Conservation (phyloP, 2,797 vertebrate species). For the Taenioides sp. region DNA sequence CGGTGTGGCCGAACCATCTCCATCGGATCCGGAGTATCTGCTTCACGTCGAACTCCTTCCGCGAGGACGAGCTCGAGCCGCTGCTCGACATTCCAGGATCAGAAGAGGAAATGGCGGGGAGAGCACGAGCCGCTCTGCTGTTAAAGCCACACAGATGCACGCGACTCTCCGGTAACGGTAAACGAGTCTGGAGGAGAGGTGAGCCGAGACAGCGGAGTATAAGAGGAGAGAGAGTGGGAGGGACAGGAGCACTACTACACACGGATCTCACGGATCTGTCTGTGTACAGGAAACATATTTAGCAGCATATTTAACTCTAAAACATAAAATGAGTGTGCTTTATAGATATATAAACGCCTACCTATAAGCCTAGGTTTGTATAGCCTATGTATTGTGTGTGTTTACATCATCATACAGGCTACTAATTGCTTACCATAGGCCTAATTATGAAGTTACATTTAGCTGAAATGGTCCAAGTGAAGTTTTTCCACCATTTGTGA, state of each 20-base stretch:
- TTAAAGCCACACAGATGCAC: constrained; percentile 52
- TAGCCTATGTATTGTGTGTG: neutral
- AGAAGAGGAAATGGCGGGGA: constrained; percentile 63
- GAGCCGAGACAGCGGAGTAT: constrained; percentile 54
- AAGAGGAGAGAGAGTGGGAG: constrained; percentile 23
- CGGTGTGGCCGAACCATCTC: constrained; percentile 97
- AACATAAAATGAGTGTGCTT: too few relatives aligned
- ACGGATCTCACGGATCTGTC: neutral
- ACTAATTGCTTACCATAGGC: neutral
- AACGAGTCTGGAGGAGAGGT: constrained; percentile 63
- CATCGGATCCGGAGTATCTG: constrained; percentile 98
- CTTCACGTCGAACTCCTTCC: constrained; percentile 98
- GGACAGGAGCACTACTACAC: neutral
- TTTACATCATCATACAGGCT: neutral
- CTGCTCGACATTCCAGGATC: constrained; percentile 88
- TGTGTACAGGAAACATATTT: neutral
- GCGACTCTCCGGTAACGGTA: constrained; percentile 78
- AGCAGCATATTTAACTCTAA: too few relatives aligned
- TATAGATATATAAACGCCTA: too few relatives aligned
- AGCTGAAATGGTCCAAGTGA: neutral
- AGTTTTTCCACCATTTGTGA: neutral
- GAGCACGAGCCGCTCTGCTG: constrained; percentile 56
- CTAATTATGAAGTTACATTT: neutral
- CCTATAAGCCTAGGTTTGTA: neutral
- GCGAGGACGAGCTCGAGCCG: constrained; percentile 78